Percentiles rank a stretch among this genome's conserved stretches.
Evolutionary conservation across 1,140 invertebrate species (phyloP).

Genomic region (Lerema accius): DNA sequence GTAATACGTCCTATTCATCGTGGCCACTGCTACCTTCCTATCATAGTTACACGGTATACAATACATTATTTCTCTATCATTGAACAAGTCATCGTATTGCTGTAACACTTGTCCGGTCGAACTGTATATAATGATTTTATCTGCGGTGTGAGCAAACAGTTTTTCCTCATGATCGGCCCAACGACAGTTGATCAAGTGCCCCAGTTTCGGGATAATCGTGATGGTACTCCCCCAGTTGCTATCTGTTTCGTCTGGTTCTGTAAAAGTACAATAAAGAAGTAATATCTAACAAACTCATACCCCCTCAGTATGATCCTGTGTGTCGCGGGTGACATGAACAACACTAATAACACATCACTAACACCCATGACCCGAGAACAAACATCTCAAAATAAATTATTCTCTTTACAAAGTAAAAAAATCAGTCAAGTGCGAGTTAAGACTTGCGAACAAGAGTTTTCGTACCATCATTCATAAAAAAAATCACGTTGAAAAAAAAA

Average conservation of each 20-base stretch:
- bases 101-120: slow-evolving; percentile 47
- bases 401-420: too few relatives aligned
- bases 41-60: slow-evolving; percentile 66
- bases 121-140: slow-evolving; percentile 59
- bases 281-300: too few relatives aligned
- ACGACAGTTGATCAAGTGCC: slow-evolving; percentile 59
- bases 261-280: slow-evolving; percentile 16
- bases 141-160: slow-evolving; percentile 61
- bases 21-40: slow-evolving; percentile 53
- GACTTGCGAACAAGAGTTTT: too few relatives aligned
- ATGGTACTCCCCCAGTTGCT: slow-evolving; percentile 55
- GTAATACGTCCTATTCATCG: slow-evolving; percentile 36
- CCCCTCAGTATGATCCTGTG: too few relatives aligned
- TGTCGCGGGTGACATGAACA: too few relatives aligned
- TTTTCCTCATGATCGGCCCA: slow-evolving; percentile 68
- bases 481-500: too few relatives aligned
- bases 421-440: too few relatives aligned
- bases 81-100: slow-evolving; percentile 55
- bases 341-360: too few relatives aligned
- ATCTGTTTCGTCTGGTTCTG: slow-evolving; percentile 67
- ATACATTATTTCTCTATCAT: slow-evolving; percentile 54
- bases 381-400: too few relatives aligned
- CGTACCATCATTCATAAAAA: too few relatives aligned
- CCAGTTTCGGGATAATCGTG: slow-evolving; percentile 52
- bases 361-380: too few relatives aligned